Evolutionary conservation across 1,140 invertebrate species (phyloP).

Genomic region (Ganaspis sp.): DNA sequence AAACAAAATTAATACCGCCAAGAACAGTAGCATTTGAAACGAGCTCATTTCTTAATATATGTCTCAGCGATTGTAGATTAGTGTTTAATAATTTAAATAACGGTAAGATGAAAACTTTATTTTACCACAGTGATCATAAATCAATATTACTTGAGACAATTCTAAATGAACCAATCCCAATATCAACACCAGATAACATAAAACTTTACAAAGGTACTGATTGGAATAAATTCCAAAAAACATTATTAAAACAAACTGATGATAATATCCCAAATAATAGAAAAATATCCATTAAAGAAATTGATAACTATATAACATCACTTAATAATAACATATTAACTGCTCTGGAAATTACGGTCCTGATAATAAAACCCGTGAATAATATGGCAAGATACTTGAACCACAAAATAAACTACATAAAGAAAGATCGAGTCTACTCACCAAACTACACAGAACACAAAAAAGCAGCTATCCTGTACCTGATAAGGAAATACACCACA

Average conservation of each 20-base stretch:
- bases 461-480: background rate
- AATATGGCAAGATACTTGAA: background rate
- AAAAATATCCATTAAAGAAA: conserved; percentile 2
- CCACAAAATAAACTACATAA: conserved; percentile 33
- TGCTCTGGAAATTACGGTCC: background rate
- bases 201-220: background rate
- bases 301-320: background rate
- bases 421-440: background rate
- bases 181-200: background rate
- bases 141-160: background rate
- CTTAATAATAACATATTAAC: background rate
- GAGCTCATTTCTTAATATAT: conserved; percentile 1
- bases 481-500: background rate
- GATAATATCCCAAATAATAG: background rate
- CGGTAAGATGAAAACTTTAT: background rate
- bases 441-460: conserved; percentile 32
- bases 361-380: background rate
- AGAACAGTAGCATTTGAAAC: background rate
- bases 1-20: conserved; percentile 29
- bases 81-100: background rate
- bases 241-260: background rate
- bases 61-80: conserved; percentile 8
- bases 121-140: conserved; percentile 35
- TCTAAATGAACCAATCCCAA: no score
- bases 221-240: background rate